These are phyloP conservation scores for Canis aureus DNA, from an alignment of 2,113 vertebrate genomes.

Conservation along the genomic window DNA sequence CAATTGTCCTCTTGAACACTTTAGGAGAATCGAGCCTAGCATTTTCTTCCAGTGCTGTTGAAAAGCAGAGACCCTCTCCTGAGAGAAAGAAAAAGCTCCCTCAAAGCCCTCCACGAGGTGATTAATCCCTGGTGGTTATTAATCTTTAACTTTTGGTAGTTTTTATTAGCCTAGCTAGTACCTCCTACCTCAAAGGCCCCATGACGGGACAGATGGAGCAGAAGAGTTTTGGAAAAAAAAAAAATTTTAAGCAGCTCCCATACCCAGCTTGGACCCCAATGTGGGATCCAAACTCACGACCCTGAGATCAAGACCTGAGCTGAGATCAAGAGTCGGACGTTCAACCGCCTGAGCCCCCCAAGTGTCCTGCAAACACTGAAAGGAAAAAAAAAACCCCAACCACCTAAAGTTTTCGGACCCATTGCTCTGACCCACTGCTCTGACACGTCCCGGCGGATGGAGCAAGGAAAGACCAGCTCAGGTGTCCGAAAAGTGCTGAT, in stretches of 20 bases:
- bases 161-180: conserved; percentile 37
- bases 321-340: background rate
- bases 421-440: background rate
- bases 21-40: background rate
- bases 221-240: background rate
- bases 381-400: background rate
- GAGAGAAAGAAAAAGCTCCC: background rate
- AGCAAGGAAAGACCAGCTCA: background rate
- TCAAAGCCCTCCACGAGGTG: background rate
- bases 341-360: background rate
- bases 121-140: background rate
- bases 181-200: background rate
- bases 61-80: conserved; percentile 60
- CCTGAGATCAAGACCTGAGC: background rate
- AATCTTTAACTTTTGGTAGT: conserved; percentile 70
- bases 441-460: accelerated
- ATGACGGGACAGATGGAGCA: background rate
- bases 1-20: accelerated
- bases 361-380: background rate
- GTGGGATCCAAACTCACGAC: background rate
- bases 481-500: conserved; percentile 13
- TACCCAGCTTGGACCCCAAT: background rate
- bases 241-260: background rate
- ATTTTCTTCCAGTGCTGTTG: conserved; percentile 72
- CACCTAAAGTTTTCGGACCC: background rate